phyloP scores from a whole-genome alignment of 2,888 invertebrate species.

The Liposcelis brunnea region DNA sequence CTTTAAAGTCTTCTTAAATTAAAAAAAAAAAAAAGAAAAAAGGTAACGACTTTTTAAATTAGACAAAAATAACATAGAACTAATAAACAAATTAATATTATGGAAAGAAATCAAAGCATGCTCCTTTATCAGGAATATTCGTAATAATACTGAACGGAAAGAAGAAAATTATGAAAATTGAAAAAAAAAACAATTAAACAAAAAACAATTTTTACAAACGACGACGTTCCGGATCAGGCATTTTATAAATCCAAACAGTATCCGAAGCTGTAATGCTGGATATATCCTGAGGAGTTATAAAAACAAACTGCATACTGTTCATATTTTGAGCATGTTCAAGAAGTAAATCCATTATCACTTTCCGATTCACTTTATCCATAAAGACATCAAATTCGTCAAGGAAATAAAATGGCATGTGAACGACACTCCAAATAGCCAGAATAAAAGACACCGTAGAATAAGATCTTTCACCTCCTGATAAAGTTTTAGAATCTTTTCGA shows the following conservation, averaged over 20 bases:
- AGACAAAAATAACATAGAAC: too few species aligned
- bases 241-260: constrained; percentile 38
- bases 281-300: constrained; percentile 74
- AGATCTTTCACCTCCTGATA: constrained; percentile 92
- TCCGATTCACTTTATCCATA: constrained; percentile 70
- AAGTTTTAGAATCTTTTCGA: constrained; percentile 35
- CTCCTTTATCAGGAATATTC: too few species aligned
- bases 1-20: too few species aligned
- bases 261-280: constrained; percentile 33
- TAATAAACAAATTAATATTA: too few species aligned
- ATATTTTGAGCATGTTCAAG: constrained; percentile 52
- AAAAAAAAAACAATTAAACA: too few species aligned
- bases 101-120: too few species aligned
- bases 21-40: too few species aligned
- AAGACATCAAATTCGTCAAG: constrained; percentile 95
- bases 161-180: too few species aligned
- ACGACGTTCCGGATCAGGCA: neutral
- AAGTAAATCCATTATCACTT: constrained; percentile 60
- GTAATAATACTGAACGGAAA: too few species aligned
- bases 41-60: too few species aligned
- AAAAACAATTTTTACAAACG: too few species aligned
- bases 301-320: constrained; percentile 61
- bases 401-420: constrained; percentile 82
- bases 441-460: constrained; percentile 91
- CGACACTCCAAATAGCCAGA: constrained; percentile 82